These are phyloP conservation scores for Atta cephalotes DNA, from an alignment of 1,140 invertebrate species.

Conservation along the genomic window DNA sequence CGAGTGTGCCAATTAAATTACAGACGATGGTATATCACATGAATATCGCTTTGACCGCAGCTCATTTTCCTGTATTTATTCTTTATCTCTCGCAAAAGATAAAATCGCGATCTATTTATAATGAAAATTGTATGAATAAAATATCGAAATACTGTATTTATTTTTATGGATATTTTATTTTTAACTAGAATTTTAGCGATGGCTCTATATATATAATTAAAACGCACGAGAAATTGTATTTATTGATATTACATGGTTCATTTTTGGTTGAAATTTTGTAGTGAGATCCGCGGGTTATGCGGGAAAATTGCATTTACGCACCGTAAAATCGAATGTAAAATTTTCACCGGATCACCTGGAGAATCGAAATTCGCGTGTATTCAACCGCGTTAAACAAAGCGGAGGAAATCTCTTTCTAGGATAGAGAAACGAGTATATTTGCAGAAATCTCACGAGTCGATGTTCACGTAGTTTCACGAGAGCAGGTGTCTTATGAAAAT, in stretches of 20 bases:
- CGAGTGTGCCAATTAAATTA: conserved; percentile 53
- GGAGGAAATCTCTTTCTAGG: not conserved
- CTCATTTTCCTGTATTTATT: not conserved
- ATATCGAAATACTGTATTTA: not conserved
- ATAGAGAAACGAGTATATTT: conserved; percentile 29
- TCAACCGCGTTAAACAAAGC: not conserved
- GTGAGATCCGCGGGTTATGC: no score
- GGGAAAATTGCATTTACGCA: not conserved
- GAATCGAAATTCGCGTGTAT: conserved; percentile 1
- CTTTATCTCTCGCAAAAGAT: not conserved
- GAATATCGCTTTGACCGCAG: conserved; percentile 3
- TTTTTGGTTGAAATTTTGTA: not conserved
- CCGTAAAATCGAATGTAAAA: not conserved
- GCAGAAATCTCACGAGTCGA: conserved; percentile 37
- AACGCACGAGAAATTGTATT: not conserved
- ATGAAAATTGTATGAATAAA: not conserved
- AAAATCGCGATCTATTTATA: not conserved
- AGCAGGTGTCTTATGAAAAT: conserved; percentile 36
- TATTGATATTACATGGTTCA: not conserved
- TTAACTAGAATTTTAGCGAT: not conserved
- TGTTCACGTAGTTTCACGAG: conserved; percentile 29
- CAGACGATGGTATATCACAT: not conserved
- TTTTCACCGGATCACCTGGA: not conserved
- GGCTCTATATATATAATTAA: not conserved
- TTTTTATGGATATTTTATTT: not conserved